Percentiles rank a stretch among this genome's conserved stretches.
phyloP scores from a whole-genome alignment of 2,888 invertebrate species.

The Isotomurus palustris region DNA sequence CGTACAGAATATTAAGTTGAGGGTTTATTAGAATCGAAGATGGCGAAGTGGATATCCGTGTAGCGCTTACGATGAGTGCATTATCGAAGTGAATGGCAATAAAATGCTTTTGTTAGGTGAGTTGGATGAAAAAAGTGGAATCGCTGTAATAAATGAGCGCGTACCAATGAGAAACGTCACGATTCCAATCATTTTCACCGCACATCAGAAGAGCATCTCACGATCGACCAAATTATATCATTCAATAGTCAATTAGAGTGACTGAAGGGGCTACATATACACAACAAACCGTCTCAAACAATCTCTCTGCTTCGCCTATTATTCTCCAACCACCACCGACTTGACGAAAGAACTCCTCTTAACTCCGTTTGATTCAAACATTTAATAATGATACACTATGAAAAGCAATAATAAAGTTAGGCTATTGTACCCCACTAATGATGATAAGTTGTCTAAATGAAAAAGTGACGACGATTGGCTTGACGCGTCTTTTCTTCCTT shows the following conservation, averaged over 20 bases:
- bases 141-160: slow-evolving; percentile 40
- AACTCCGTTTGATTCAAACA: too few species aligned
- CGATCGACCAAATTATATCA: slow-evolving; percentile 43
- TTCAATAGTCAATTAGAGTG: slow-evolving; percentile 44
- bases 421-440: too few species aligned
- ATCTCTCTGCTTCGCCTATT: too few species aligned
- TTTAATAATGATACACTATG: too few species aligned
- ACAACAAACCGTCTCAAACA: background rate
- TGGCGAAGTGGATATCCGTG: slow-evolving; percentile 5
- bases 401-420: too few species aligned
- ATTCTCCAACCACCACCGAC: too few species aligned
- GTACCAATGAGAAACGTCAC: slow-evolving; percentile 44
- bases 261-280: background rate
- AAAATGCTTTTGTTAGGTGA: background rate
- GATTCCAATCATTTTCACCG: slow-evolving; percentile 45
- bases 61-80: background rate
- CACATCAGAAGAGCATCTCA: slow-evolving; percentile 39
- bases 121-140: background rate
- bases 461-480: too few species aligned
- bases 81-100: background rate
- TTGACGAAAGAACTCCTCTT: too few species aligned
- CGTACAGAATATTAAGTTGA: too few species aligned
- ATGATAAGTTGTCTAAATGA: too few species aligned
- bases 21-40: slow-evolving; percentile 2
- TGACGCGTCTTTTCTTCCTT: too few species aligned